Evolutionary conservation across 1,140 invertebrate species (phyloP).

Genomic region (Hesperophylax magnus): DNA sequence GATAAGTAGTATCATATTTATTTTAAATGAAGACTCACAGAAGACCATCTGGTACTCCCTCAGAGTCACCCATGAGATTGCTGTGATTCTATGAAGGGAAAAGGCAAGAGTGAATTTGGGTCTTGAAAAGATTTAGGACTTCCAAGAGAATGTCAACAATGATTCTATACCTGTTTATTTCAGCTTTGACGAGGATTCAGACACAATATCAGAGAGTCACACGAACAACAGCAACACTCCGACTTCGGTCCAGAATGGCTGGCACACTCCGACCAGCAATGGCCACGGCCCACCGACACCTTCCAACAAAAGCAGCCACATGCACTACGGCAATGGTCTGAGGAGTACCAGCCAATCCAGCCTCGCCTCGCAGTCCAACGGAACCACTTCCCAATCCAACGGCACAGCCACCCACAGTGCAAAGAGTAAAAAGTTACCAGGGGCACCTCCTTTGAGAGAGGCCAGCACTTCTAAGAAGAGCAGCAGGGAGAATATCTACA

Average conservation of each 20-base stretch:
- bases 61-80: too few relatives aligned
- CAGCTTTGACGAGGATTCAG: conserved; percentile 70
- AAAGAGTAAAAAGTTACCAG: conserved; percentile 47
- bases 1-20: too few relatives aligned
- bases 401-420: conserved; percentile 35
- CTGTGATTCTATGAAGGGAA: too few relatives aligned
- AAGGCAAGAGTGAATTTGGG: too few relatives aligned
- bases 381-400: conserved; percentile 45
- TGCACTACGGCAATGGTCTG: conserved; percentile 48
- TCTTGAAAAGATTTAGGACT: too few relatives aligned
- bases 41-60: too few relatives aligned
- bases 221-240: conserved; percentile 69
- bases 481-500: conserved; percentile 33
- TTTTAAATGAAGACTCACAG: too few relatives aligned
- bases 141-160: too few relatives aligned
- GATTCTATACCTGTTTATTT: conserved; percentile 49
- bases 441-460: conserved; percentile 29
- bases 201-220: conserved; percentile 68
- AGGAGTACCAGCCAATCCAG: conserved; percentile 53
- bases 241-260: conserved; percentile 66
- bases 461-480: conserved; percentile 27
- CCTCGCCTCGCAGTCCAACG: conserved; percentile 47
- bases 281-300: conserved; percentile 42
- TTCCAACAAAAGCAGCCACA: conserved; percentile 30
- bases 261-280: conserved; percentile 65